Base-by-base conservation (phyloP, 1,140 invertebrate genomes). In the Vanessa tameamea region DNA sequence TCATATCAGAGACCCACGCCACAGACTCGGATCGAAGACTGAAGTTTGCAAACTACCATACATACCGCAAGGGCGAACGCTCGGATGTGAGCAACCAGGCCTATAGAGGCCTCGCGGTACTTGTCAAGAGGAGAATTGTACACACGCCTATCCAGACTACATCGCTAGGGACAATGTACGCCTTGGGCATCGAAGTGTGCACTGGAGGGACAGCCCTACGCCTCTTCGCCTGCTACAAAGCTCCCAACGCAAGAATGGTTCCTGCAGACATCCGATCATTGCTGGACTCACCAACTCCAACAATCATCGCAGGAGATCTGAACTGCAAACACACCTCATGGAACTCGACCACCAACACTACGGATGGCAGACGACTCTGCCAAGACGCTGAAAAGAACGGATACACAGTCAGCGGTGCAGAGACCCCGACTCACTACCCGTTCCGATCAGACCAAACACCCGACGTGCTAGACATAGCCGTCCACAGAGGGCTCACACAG, bases 271-370 rank as follows among this genome's bases (percentile, higher is more conserved):
- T 83, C 37, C 70, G 66, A 8, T 2, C n/a, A 0, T 11, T 82
- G 1, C 15, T 80, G n/a, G 61, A 78, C 51, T 47, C 57, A 7
- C 20, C 57, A 1, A 16, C n/a, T 47, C 73, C 75, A 0, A 77
- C 70, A 0, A 63, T 81, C 3, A 59, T 72, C 0, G 75, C 78
- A 4, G 81, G 81, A 2, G 74, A 83, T 47, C 73, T 73, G 37
- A 82, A 82, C 47, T 61, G 48, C 13, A 82, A 82, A 20, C 81
- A 82, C 61, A 51, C 71, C 0, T 70, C 67, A 7, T 83, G 83
- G 81, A 77, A 78, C 59, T 81, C 72, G 15, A 23, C 11, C 12
- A 47, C 2, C 4, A 68, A 13, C 2, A 47, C 55, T 31, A 0
- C 15, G 1, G 55, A 67, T 5, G 78, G 79, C 2, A 59, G 31